Base-by-base conservation (phyloP, 2,888 invertebrate genomes). In the Ferrisia virgata region DNA sequence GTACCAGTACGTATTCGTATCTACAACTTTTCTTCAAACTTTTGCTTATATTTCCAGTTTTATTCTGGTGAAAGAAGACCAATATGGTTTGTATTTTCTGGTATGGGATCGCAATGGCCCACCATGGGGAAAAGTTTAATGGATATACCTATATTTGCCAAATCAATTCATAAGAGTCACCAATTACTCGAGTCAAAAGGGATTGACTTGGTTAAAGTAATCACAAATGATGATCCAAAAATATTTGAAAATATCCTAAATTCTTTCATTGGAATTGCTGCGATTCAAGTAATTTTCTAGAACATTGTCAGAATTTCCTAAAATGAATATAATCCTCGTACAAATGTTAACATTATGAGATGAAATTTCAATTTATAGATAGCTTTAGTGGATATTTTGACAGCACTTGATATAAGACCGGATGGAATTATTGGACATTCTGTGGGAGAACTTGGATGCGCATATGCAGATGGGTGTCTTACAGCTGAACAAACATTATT, bases 391-490 rank as follows among this genome's bases (percentile, higher is more conserved):
- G 94, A 94, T 87, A 88, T 93, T 22, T 88, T 95, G 22, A 88
- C 87, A 78, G 88, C 89, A 4, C 87, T 91, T 13, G 93, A 92
- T 11, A 90, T 94, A n/a, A 88, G 89, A 47, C 92, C 94, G 0
- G 94, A 94, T 88, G 92, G 93, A n/a, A 92, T 94, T 85, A 91
- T 94, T 85, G 96, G 98, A 1, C 97, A 98, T 89, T 97, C 97
- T 11, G 95, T 96, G 0, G 98, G 98, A 22, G 98, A 98, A 89
- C 90, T 98, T 4, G 97, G 96, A 0, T 98, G 98, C 88, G 97
- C 95, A 0, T 98, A 98, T 89, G 97, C 96, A 1, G 98, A 98
- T 88, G 96, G 95, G 0, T 94, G 95, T 86, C 92, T 98, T 86
- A 95, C 96, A 0, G 92, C 94, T 0, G 95, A 96, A 87, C 94